These are phyloP conservation scores for Leptinotarsa texana DNA, from an alignment of 1,140 invertebrate genomes.

Conservation along the genomic window DNA sequence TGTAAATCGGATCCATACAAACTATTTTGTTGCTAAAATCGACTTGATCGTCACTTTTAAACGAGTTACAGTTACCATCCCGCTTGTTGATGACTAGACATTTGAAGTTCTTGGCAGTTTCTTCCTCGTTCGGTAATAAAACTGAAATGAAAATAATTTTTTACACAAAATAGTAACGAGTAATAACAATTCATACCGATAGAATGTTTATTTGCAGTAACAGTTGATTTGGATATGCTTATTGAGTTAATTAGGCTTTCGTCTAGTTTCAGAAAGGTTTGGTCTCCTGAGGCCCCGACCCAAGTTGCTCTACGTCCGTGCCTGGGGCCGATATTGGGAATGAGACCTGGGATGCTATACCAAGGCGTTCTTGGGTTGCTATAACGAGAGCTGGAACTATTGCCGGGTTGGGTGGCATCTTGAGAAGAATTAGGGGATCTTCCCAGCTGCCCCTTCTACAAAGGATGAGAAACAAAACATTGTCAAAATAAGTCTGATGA, in stretches of 20 bases:
- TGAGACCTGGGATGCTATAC: constrained; percentile 79
- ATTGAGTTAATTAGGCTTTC: constrained; percentile 89
- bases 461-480: neutral
- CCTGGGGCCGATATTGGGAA: constrained; percentile 77
- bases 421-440: constrained; percentile 58
- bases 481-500: too few relatives aligned
- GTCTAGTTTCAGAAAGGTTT: constrained; percentile 93
- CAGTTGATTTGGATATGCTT: constrained; percentile 80
- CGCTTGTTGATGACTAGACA: constrained; percentile 82
- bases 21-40: constrained; percentile 75
- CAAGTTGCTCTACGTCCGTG: constrained; percentile 86
- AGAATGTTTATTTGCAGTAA: constrained; percentile 84
- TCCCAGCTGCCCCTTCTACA: constrained; percentile 88
- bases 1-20: constrained; percentile 86
- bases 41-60: constrained; percentile 76
- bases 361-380: constrained; percentile 62
- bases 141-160: constrained; percentile 58
- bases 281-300: constrained; percentile 92
- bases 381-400: constrained; percentile 44
- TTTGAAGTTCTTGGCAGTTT: constrained; percentile 71
- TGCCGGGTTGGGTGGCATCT: constrained; percentile 55
- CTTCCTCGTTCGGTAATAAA: constrained; percentile 70
- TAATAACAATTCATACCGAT: constrained; percentile 67
- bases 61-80: constrained; percentile 83
- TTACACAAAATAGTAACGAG: neutral